Evolutionary conservation across 2,797 vertebrate genomes (phyloP).

Genomic region (Protosalanx chinensis): DNA sequence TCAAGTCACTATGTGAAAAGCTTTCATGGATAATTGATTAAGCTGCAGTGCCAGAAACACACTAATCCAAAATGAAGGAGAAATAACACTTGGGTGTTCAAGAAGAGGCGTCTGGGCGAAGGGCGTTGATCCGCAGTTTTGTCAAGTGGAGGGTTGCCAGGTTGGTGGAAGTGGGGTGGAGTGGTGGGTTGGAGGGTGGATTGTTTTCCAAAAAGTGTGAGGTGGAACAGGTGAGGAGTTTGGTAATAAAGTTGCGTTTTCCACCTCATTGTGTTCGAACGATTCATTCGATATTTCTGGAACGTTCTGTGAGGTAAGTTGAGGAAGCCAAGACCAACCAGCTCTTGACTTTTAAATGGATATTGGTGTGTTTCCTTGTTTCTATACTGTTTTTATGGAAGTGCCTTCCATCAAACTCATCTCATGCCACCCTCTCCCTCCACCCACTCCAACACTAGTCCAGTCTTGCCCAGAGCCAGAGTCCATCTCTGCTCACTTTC

Average conservation of each 20-base stretch:
- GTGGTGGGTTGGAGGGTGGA: too few species aligned
- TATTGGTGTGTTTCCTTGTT: too few species aligned
- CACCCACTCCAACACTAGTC: background rate
- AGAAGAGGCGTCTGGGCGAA: too few species aligned
- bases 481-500: background rate
- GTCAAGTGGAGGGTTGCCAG: background rate
- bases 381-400: constrained; percentile 6
- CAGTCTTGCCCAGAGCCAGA: background rate
- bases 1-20: constrained; percentile 56
- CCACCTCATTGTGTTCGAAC: too few species aligned
- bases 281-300: too few species aligned
- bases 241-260: background rate
- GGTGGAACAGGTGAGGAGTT: background rate
- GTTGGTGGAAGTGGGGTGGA: too few species aligned
- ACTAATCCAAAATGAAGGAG: constrained; percentile 61
- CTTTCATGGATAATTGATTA: constrained; percentile 75
- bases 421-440: background rate
- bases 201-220: background rate
- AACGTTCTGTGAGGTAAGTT: too few species aligned
- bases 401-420: background rate
- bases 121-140: background rate
- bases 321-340: too few species aligned
- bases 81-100: constrained; percentile 23
- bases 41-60: constrained; percentile 65
- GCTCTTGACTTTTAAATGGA: too few species aligned